A percentile compares a stretch with the other conserved stretches of the same genome.
Conservation (phyloP, 1,140 invertebrate genomes). For the Caerostris extrusa region DNA sequence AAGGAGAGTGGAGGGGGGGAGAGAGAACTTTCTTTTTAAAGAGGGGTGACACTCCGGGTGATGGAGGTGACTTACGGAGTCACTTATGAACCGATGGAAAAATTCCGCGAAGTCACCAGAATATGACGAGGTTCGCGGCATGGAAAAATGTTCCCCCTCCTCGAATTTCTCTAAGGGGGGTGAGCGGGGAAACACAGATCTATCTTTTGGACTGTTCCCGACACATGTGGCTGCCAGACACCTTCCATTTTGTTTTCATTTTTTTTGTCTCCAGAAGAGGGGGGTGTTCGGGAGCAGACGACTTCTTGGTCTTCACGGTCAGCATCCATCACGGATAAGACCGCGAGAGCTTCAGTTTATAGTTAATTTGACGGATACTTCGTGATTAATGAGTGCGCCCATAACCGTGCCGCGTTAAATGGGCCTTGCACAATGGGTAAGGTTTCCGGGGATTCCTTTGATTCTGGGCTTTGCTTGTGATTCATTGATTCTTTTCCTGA, state of each 20-base stretch:
- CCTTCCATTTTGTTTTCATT: conserved; percentile 48
- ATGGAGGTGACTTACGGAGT: conserved; percentile 42
- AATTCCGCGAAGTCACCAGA: conserved; percentile 71
- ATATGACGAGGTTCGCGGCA: conserved; percentile 52
- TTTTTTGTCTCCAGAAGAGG: background rate
- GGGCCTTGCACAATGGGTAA: background rate
- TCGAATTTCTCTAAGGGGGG: conserved; percentile 16
- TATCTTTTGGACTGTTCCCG: conserved; percentile 58
- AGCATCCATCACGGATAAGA: conserved; percentile 13
- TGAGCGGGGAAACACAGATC: conserved; percentile 22
- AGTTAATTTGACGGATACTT: conserved; percentile 30
- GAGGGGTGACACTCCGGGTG: conserved; percentile 2
- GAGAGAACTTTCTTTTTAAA: background rate
- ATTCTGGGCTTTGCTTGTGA: background rate
- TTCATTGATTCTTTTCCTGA: background rate
- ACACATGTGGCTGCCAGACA: conserved; percentile 72
- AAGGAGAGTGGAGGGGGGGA: background rate
- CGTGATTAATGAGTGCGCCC: conserved; percentile 8
- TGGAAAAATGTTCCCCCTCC: conserved; percentile 8
- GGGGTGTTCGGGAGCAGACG: background rate
- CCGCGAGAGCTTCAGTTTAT: background rate
- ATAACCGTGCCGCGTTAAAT: conserved; percentile 17
- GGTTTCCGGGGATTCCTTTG: background rate
- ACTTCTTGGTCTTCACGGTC: background rate
- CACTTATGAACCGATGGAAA: conserved; percentile 62